phyloP scores from a whole-genome alignment of 1,140 invertebrate genomes.

The Hyles vespertilio region DNA sequence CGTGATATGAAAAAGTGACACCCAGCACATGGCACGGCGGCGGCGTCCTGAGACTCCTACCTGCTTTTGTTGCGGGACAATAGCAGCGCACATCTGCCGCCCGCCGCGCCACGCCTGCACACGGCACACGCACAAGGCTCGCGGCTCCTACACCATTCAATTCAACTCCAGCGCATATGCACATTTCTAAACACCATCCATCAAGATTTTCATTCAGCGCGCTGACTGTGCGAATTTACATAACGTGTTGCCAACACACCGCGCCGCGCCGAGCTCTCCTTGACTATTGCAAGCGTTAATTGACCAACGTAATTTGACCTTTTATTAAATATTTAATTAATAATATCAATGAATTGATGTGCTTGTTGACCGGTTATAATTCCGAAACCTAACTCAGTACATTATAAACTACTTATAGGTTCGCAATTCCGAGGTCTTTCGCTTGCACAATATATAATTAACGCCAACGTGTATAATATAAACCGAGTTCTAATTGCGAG shows the following conservation, averaged over 20 bases:
- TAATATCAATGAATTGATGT: too few relatives aligned
- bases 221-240: conserved; percentile 27
- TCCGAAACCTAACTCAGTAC: not conserved
- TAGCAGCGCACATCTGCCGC: conserved; percentile 60
- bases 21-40: conserved; percentile 61
- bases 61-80: conserved; percentile 68
- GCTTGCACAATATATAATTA: conserved; percentile 35
- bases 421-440: conserved; percentile 24
- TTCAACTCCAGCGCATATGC: conserved; percentile 30
- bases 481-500: conserved; percentile 39
- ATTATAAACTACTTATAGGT: conserved; percentile 14
- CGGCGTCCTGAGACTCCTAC: conserved; percentile 49
- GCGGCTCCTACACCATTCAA: conserved; percentile 21
- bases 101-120: conserved; percentile 54
- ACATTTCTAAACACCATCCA: conserved; percentile 31
- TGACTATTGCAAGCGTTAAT: conserved; percentile 3
- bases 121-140: conserved; percentile 12
- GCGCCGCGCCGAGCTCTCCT: not conserved
- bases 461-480: conserved; percentile 23
- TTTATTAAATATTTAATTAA: conserved; percentile 3
- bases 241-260: conserved; percentile 15
- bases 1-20: conserved; percentile 66
- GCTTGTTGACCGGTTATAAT: too few relatives aligned
- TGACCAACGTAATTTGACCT: conserved; percentile 1
- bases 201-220: conserved; percentile 32